Evolutionary conservation across 2,888 invertebrate species (phyloP), one percentile per base, ranked within the genome.

Genomic region (Therioaphis trifolii): DNA sequence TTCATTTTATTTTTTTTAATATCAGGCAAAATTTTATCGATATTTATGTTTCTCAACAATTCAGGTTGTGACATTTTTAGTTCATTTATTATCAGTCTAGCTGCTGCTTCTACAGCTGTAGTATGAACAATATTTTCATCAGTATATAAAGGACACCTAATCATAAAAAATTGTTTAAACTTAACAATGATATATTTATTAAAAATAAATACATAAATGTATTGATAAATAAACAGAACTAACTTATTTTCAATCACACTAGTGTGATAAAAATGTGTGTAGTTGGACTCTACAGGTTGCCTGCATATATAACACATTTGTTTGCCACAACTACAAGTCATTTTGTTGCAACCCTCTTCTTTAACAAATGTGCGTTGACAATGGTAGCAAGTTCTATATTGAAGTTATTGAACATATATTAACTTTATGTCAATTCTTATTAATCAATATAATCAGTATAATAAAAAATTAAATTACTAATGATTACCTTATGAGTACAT

Each of bases 221-320:
- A 74, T 55, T 55, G 55, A 12, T 35, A 35, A 35, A n/a, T 63
- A 9, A 7, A n/a, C 21, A 66, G 9, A 58, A 80, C 79, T 29
- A 12, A 80, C 80, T 80, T 80, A 12, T 80, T 5, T 58, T 71
- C 46, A 9, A 66, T 21, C 15, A 80, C n/a, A 15, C 2, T 1
- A 4, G 9, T 18, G 43, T 84, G 77, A 9, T 77, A 77, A 58
- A 69, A 69, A 76, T 84, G 69, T 5, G n/a, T 1, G 27, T 87
- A 88, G 18, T 58, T 46, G 15, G 14, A 14, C 0, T n/a, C 21
- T 0, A 91, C 89, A 15, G 90, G 89, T 86, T 89, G 85, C 46
- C 90, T 88, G 86, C 92, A 92, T 15, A 92, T 87, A 85, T 92
- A 92, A 86, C 92, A 92, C 90, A 91, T 91, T 18, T 85, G 86